phyloP scores from a whole-genome alignment of 2,888 invertebrate genomes.

The Bellardia bayeri region DNA sequence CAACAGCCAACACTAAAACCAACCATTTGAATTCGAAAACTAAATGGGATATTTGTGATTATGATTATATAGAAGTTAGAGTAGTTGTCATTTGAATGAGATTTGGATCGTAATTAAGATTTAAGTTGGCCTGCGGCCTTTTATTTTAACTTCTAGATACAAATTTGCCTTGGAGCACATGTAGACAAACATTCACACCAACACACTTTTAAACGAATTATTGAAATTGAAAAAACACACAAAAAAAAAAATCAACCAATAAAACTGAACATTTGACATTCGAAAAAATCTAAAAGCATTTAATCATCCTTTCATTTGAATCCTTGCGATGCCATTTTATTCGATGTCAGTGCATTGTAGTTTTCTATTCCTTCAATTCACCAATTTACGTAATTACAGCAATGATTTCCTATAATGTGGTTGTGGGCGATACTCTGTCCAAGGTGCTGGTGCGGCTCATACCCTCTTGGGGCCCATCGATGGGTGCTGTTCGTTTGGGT shows the following conservation, averaged over 20 bases:
- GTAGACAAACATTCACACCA: neutral
- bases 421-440: slow-evolving; percentile 93
- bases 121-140: too few species aligned
- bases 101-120: too few species aligned
- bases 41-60: too few species aligned
- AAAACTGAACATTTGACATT: neutral
- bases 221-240: neutral
- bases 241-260: neutral
- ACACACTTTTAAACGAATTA: neutral
- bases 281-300: slow-evolving; percentile 10
- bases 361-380: slow-evolving; percentile 6
- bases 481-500: slow-evolving; percentile 84
- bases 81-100: too few species aligned
- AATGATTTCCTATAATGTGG: slow-evolving; percentile 95
- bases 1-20: too few species aligned
- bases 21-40: too few species aligned
- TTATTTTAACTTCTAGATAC: too few species aligned
- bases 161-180: too few species aligned
- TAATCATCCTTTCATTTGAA: slow-evolving; percentile 36
- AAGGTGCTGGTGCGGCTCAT: slow-evolving; percentile 91
- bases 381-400: slow-evolving; percentile 85
- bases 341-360: neutral
- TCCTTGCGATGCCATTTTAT: neutral
- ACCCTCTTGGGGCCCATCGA: slow-evolving; percentile 83
- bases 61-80: too few species aligned